Base-by-base conservation (phyloP, 2,113 vertebrate species). In the Xenopus borealis region DNA sequence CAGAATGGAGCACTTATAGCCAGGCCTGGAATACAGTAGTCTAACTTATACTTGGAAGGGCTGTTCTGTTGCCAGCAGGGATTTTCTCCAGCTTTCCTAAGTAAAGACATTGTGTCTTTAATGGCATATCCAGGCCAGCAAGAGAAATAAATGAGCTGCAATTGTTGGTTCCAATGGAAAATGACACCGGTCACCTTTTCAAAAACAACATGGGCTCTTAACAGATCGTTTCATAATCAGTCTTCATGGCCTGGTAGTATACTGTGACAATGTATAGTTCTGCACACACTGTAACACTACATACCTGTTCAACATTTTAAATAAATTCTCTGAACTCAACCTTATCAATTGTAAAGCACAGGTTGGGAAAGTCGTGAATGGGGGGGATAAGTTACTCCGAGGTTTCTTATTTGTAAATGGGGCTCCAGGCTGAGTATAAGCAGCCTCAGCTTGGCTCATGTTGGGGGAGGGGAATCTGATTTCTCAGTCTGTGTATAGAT, bases 41-140 rank as follows among this genome's bases (percentile, higher is more conserved):
- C 30, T 62, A 20, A 13, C 20, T 23, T 18, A 62, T 62, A 40
- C 23, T 23, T 27, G 27, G 18, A 62, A 62, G 14, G 27, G 59
- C 59, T 62, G 59, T 62, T 62, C 33, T 62, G 18, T 23, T 62
- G 59, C 59, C 59, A 62, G 9, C 20, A 62, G 11, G n/a, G 19
- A 62, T 6, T 20, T 62, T 23, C 12, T 62, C 18, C 18, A 23
- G 19, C 11, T 62, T 62, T 23, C 59, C 3, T 4, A 23, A 62
- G 59, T 23, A 23, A 62, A 62, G 59, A 14, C 20, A 4, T 62
- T 23, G 13, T 12, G 59, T 12, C 19, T 30, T 13, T 62, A 12
- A 23, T 10, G 27, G 19, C 59, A 62, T 12, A 20, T 27, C 59
- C 59, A 23, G 20, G 59, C 20, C 12, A 4, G 19, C 59, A 4